phyloP scores from a whole-genome alignment of 1,140 invertebrate genomes.

The Wasmannia auropunctata region DNA sequence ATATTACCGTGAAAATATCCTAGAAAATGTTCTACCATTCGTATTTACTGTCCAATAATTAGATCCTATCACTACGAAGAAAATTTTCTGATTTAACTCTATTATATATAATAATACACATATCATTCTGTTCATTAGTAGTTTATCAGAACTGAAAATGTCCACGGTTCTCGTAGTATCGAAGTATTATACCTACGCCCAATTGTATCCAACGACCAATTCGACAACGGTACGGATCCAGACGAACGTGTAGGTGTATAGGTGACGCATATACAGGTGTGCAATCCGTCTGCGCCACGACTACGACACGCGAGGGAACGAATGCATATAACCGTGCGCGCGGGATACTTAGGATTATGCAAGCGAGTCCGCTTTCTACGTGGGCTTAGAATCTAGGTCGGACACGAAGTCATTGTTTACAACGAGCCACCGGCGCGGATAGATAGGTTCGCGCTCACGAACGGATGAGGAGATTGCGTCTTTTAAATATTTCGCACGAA shows the following conservation, averaged over 20 bases:
- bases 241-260: constrained; percentile 16
- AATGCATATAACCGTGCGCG: constrained; percentile 47
- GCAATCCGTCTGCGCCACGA: constrained; percentile 36
- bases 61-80: neutral
- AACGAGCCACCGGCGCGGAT: constrained; percentile 69
- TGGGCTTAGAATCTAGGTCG: constrained; percentile 81
- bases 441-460: constrained; percentile 59
- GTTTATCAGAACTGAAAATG: neutral
- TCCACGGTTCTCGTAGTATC: neutral
- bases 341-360: constrained; percentile 73
- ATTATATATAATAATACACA: neutral
- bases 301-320: constrained; percentile 44
- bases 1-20: neutral
- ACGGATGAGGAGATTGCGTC: constrained; percentile 10
- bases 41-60: neutral
- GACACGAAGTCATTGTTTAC: constrained; percentile 78
- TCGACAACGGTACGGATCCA: constrained; percentile 1
- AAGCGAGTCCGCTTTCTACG: constrained; percentile 80
- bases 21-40: neutral
- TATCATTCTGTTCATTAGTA: neutral
- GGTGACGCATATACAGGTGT: constrained; percentile 57
- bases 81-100: neutral
- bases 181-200: neutral
- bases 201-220: neutral
- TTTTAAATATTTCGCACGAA: constrained; percentile 20